Evolutionary conservation across 1,140 invertebrate genomes (phyloP), one percentile per base, ranked within the genome.

Genomic region (Apis mellifera): DNA sequence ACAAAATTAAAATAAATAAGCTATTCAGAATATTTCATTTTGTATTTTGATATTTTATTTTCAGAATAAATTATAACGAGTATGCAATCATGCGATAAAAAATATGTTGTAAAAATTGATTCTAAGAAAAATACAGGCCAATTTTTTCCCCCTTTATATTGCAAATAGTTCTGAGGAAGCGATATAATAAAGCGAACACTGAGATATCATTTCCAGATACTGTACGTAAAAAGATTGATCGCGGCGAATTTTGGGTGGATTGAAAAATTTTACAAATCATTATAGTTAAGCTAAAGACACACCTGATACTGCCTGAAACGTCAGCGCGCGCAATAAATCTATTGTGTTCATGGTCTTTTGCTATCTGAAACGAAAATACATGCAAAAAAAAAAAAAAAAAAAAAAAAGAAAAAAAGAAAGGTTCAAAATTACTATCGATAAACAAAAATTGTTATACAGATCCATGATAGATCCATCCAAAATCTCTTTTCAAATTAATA

Each of bases 251-350:
- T 7, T 17, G 23, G 69, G n/a, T 15, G 19, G 15, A 23, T 54
- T 13, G 69, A 70, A 50, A 32, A 70, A 26, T 17, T 70, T 70
- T 54, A 70, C 48, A 26, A 70, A 70, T 70, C n/a, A 70, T n/a
- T 54, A 9, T 54, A 70, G 15, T 54, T 70, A 19, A 54, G 42
- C 48, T 15, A 23, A 54, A 26, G n/a, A 42, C 68, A 70, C 50
- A 70, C 68, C 48, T 50, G 50, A 70, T 70, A 69, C n/a, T 23
- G 66, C 50, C 48, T 54, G 69, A 70, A 26, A 54, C 15, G 50
- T 54, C 48, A 26, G 50, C 1, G 13, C 50, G 19, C 17, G 50
- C 48, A 54, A 70, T 70, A 70, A 71, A 71, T 71, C 69, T 26
- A 54, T 54, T 54, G 12, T 15, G 21, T 26, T 54, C 50, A 26